Conservation (phyloP, 2,888 invertebrate species). For the Calameuta pallipes region DNA sequence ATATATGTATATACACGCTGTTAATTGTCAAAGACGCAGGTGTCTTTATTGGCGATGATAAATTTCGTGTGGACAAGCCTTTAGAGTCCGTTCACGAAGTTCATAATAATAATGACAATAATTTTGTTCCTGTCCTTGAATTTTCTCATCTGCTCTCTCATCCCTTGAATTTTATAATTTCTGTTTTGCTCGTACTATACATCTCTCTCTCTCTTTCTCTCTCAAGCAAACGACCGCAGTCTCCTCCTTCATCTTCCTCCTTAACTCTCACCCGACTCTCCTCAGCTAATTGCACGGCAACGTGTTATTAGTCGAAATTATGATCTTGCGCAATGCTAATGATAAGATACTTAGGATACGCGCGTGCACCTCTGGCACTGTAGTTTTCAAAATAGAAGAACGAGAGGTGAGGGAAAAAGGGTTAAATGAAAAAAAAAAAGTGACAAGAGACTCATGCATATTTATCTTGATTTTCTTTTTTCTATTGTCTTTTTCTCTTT, state of each 20-base stretch:
- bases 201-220: neutral
- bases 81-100: neutral
- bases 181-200: neutral
- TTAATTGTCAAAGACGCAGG: too few species aligned
- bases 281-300: neutral
- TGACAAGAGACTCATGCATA: neutral
- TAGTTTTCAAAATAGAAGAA: neutral
- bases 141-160: neutral
- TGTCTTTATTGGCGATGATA: neutral
- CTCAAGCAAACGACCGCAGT: neutral
- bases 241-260: neutral
- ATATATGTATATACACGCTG: neutral
- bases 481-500: neutral
- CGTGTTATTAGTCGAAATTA: conserved; percentile 4
- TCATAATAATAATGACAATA: neutral
- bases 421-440: neutral
- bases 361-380: neutral
- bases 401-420: neutral
- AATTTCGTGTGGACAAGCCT: neutral
- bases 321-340: conserved; percentile 7
- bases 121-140: neutral
- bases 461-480: neutral
- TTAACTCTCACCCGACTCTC: neutral
- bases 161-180: neutral
- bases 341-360: conserved; percentile 1